Percentiles rank a stretch among this genome's conserved stretches.
Conservation (phyloP, 92 coral and sea anemone genomes). For the Isaurus tuberculatus region DNA sequence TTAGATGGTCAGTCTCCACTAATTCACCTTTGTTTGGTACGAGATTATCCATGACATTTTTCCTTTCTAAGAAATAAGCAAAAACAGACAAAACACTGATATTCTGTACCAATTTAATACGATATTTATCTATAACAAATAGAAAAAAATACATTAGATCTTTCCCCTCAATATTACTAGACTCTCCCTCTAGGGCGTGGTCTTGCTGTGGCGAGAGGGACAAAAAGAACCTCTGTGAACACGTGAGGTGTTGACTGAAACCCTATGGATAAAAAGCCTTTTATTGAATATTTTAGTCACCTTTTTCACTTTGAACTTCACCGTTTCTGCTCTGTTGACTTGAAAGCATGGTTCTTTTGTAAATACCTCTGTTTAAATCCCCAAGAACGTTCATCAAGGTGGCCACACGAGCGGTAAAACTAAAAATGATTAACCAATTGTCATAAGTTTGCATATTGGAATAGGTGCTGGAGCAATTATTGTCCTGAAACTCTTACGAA, state of each 20-base stretch:
- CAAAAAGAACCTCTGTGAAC: too few species aligned
- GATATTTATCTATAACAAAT: too few species aligned
- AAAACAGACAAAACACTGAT: too few species aligned
- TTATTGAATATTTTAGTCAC: not conserved
- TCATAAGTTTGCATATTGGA: not conserved
- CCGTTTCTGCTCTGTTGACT: conserved; percentile 57
- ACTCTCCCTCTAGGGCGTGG: too few species aligned
- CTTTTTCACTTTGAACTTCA: conserved; percentile 39
- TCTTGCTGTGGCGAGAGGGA: too few species aligned
- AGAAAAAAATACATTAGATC: too few species aligned
- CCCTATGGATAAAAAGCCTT: too few species aligned
- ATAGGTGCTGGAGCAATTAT: not conserved
- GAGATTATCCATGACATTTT: conserved; percentile 58
- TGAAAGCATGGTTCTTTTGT: conserved; percentile 88
- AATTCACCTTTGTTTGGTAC: conserved; percentile 76
- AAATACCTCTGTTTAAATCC: conserved; percentile 87
- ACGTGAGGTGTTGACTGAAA: too few species aligned
- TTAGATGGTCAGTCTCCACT: conserved; percentile 87
- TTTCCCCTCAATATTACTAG: too few species aligned
- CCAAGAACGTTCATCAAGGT: conserved; percentile 85
- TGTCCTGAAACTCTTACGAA: too few species aligned
- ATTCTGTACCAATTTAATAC: too few species aligned
- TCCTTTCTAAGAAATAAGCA: conserved; percentile 49
- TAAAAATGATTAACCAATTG: conserved; percentile 9
- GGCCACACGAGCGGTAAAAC: conserved; percentile 93